Conservation (phyloP, 2,888 invertebrate genomes). For the Pristionchus fissidentatus region DNA sequence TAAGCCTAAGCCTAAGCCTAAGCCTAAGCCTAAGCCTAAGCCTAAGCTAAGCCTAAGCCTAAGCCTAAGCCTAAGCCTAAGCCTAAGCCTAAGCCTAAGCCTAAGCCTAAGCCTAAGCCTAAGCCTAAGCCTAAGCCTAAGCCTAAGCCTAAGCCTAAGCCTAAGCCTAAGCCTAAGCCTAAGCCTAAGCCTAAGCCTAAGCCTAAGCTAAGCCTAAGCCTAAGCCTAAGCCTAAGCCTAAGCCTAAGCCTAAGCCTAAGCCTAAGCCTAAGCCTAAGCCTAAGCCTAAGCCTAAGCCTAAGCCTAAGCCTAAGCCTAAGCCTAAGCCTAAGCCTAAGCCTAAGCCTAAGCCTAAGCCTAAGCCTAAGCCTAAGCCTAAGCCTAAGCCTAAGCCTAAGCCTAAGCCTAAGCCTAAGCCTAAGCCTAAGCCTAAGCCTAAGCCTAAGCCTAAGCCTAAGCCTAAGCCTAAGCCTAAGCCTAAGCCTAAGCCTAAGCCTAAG, state of each 20-base stretch:
- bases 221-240: not conserved
- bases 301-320: constrained; percentile 49
- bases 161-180: constrained; percentile 30
- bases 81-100: constrained; percentile 30
- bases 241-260: constrained; percentile 31
- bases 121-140: constrained; percentile 31
- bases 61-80: not conserved
- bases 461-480: constrained; percentile 49
- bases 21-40: constrained; percentile 31
- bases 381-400: constrained; percentile 51
- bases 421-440: constrained; percentile 51
- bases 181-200: constrained; percentile 31
- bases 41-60: too few relatives aligned
- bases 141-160: constrained; percentile 31
- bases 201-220: not conserved
- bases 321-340: constrained; percentile 29
- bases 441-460: constrained; percentile 51
- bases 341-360: constrained; percentile 51
- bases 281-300: constrained; percentile 29
- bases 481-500: constrained; percentile 46
- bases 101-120: constrained; percentile 31
- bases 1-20: constrained; percentile 30
- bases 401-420: constrained; percentile 54
- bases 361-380: constrained; percentile 52
- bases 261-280: constrained; percentile 31